Conservation (phyloP, 1,140 invertebrate species). For the Aradophagus sp. region DNA sequence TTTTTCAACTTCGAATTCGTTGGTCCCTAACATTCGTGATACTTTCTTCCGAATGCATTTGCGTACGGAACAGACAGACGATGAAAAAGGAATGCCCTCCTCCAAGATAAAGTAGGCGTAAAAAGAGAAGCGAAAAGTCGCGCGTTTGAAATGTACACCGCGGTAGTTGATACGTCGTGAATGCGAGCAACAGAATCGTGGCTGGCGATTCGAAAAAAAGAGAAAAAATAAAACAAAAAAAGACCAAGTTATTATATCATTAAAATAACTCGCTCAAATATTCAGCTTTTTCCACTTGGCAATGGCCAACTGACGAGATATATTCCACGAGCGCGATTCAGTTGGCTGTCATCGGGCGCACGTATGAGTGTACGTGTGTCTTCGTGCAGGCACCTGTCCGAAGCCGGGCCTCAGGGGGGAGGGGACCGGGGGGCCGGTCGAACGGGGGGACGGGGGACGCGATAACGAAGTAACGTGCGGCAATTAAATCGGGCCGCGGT, state of each 20-base stretch:
- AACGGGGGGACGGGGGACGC: conserved; percentile 16
- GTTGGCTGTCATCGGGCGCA: conserved; percentile 35
- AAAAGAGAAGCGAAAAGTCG: no score
- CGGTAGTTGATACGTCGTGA: conserved; percentile 6
- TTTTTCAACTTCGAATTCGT: no score
- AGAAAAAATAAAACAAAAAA: no score
- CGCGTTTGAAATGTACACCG: conserved; percentile 16
- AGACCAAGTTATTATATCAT: conserved; percentile 44
- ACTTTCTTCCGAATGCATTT: no score
- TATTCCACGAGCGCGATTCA: conserved; percentile 32
- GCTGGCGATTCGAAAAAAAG: background rate
- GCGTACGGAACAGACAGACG: no score
- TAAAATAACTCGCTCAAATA: conserved; percentile 43
- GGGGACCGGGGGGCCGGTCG: no score
- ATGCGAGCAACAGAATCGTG: conserved; percentile 13
- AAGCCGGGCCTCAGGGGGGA: no score
- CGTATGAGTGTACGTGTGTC: conserved; percentile 33
- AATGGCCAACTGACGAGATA: conserved; percentile 40
- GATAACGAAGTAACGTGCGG: conserved; percentile 62
- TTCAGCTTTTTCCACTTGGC: conserved; percentile 35
- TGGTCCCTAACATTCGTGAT: no score
- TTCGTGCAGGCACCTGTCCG: conserved; percentile 15
- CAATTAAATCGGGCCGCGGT: conserved; percentile 70
- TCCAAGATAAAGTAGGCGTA: no score
- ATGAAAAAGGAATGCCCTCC: no score